A percentile compares a stretch with the other conserved stretches of the same genome.
These are phyloP conservation scores for Brachionus sp. DNA, from an alignment of 1,140 invertebrate species.

Conservation along the genomic window DNA sequence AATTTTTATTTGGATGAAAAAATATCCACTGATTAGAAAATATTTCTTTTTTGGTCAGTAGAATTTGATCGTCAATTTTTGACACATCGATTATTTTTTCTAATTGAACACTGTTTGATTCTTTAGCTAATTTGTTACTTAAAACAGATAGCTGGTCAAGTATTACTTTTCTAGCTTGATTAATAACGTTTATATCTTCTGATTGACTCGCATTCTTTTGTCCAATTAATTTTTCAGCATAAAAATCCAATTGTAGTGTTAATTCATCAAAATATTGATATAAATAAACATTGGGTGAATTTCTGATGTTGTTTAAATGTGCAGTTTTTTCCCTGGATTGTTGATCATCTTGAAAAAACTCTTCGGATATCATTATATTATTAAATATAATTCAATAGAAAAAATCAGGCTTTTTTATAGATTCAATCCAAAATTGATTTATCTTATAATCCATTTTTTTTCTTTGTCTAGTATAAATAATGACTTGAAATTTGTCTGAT, in stretches of 20 bases:
- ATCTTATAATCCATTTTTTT: neutral
- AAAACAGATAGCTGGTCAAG: neutral
- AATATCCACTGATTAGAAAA: conserved; percentile 11
- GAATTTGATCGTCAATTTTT: neutral
- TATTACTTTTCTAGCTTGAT: neutral
- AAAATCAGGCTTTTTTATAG: neutral
- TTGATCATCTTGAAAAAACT: neutral
- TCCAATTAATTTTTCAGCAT: neutral
- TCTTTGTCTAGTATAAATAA: neutral
- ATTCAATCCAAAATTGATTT: neutral
- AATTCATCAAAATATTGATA: neutral
- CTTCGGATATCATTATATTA: conserved; percentile 6
- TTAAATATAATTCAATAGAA: neutral
- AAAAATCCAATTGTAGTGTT: neutral
- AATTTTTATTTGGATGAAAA: conserved; percentile 8
- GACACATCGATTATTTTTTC: neutral
- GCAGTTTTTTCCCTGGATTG: neutral
- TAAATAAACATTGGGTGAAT: neutral
- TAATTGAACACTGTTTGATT: neutral
- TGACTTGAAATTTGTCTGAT: neutral
- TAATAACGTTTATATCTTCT: neutral
- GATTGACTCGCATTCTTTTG: neutral
- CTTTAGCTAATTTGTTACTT: neutral
- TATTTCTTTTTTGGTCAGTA: neutral
- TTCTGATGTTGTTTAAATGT: neutral